Percentiles rank a stretch among this genome's conserved stretches.
Conservation (phyloP, 2,797 vertebrate species). For the Sebastiscus tertius region DNA sequence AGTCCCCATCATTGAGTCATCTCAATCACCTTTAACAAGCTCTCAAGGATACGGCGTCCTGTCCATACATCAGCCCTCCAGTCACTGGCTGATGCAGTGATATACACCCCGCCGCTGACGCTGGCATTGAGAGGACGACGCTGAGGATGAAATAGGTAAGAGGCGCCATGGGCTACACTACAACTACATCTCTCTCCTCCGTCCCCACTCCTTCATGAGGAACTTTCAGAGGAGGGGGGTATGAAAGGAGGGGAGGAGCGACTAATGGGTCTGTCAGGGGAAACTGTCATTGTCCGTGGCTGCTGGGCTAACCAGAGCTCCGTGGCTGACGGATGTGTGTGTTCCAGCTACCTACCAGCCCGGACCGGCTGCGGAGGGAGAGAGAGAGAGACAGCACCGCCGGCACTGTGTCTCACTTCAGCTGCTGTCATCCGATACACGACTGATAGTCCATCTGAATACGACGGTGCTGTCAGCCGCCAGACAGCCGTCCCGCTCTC, state of each 20-base stretch:
- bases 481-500: conserved; percentile 65
- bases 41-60: conserved; percentile 70
- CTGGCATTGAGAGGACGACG: conserved; percentile 38
- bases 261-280: conserved; percentile 75
- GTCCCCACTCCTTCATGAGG: conserved; percentile 36
- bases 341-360: conserved; percentile 56
- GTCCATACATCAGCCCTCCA: conserved; percentile 74
- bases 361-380: conserved; percentile 33
- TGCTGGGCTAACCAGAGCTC: conserved; percentile 63
- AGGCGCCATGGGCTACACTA: conserved; percentile 60
- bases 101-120: conserved; percentile 49
- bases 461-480: conserved; percentile 67
- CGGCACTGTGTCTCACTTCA: conserved; percentile 78
- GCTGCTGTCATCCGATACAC: conserved; percentile 77
- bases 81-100: conserved; percentile 55
- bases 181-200: conserved; percentile 63
- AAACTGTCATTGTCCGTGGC: conserved; percentile 68
- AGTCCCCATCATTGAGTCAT: conserved; percentile 47
- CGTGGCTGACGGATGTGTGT: conserved; percentile 68
- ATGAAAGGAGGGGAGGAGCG: conserved; percentile 19
- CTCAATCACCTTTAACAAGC: conserved; percentile 83
- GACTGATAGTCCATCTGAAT: conserved; percentile 78
- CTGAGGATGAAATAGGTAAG: conserved; percentile 58
- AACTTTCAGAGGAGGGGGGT: conserved; percentile 35
- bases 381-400: conserved; percentile 43